Evolutionary conservation across 2,888 invertebrate species (phyloP), one percentile per base, ranked within the genome.

Genomic region (Himalopsyche japonica): DNA sequence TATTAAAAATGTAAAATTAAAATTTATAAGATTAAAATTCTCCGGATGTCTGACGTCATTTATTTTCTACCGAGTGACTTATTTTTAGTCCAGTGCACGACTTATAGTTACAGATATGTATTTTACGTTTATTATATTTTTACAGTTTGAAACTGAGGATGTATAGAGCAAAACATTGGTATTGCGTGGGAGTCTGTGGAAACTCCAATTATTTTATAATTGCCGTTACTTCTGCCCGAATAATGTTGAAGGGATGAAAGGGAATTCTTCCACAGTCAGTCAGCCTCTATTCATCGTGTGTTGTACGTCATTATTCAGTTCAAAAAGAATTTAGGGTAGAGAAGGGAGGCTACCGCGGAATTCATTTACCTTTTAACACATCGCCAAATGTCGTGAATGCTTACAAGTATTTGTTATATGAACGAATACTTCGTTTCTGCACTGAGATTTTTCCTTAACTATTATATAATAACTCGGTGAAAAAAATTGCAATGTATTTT

Each of bases 161-260:
- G 20, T 57, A 57, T 57, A 20, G 20, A 15, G 24, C 6, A 10
- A 57, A 57, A 24, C 57, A 57, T 57, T 5, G 57, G 3, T 8
- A 15, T 6, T 20, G 57, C 57, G 57, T 20, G 47, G 37, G 77
- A 20, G 48, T 5, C 43, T n/a, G 76, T 48, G 48, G 76, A 79
- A 79, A 80, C 83, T 83, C 43, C 80, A 83, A 83, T 83, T 83
- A 83, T 83, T 30, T 34, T 83, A 83, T 80, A 83, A 79, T 83
- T 83, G 83, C 47, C 37, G 80, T 64, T 79, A 76, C 83, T 70
- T 76, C 76, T 49, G 20, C 34, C 76, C 57, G 82, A 82, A 48
- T 78, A 79, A 82, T 79, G 82, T 79, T 32, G 79, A 64, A 82
- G 24, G 79, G 82, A 77, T 79, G 82, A 82, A 80, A 70, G 83